These are phyloP conservation scores for Aurelia coerulea DNA, from an alignment of 30 jellyfish, hydroid and myxozoan genomes.

Conservation along the genomic window DNA sequence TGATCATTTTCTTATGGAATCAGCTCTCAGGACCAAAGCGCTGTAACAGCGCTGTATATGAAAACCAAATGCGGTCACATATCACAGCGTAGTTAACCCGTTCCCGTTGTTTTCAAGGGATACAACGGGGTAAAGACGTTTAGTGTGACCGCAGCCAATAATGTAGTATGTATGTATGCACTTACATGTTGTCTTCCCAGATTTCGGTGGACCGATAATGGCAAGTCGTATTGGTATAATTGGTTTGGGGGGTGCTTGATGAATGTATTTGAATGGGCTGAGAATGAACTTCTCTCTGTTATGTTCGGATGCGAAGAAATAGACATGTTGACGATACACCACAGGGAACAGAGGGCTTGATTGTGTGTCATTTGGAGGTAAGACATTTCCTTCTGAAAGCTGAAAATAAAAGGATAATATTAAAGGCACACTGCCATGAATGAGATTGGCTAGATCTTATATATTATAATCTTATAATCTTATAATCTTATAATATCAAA, in stretches of 20 bases:
- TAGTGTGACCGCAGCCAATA: too few species aligned
- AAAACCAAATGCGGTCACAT: too few species aligned
- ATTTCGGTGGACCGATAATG: slow-evolving; percentile 96
- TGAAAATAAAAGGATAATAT: neutral
- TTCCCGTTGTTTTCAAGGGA: too few species aligned
- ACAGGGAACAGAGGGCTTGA: slow-evolving; percentile 76
- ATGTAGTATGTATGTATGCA: neutral
- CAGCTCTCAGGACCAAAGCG: too few species aligned
- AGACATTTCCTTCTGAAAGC: slow-evolving; percentile 82
- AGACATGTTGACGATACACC: slow-evolving; percentile 84
- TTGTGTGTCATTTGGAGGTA: slow-evolving; percentile 68
- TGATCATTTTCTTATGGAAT: too few species aligned
- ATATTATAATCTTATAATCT: too few species aligned
- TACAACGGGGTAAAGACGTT: too few species aligned
- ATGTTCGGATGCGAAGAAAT: slow-evolving; percentile 85
- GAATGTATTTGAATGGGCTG: slow-evolving; percentile 76
- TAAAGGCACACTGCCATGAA: neutral
- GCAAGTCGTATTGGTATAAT: slow-evolving; percentile 82
- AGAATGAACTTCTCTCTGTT: slow-evolving; percentile 76
- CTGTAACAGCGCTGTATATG: too few species aligned
- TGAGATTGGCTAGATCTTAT: too few species aligned
- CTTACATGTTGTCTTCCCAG: slow-evolving; percentile 97
- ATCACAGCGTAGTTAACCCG: too few species aligned
- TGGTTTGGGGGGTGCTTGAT: slow-evolving; percentile 89
- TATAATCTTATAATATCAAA: too few species aligned